Base-by-base conservation (phyloP, 2,797 vertebrate species). In the Epinephelus malabaricus region DNA sequence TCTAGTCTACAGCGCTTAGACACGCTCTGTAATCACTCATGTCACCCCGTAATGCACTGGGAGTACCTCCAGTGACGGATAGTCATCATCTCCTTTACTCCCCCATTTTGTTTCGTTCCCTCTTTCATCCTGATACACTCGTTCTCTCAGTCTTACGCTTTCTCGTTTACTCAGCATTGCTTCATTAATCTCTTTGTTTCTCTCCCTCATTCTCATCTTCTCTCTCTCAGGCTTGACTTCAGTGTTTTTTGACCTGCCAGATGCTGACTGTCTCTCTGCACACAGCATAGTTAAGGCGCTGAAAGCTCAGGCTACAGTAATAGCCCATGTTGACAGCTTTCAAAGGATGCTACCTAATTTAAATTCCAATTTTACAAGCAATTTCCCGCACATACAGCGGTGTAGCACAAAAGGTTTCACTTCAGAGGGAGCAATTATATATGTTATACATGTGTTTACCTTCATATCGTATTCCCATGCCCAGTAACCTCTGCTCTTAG, bases 11-110 rank as follows among this genome's bases (percentile, higher is more conserved):
- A 76, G 81, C 54, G 30, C 79, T 87, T 83, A 84, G 82, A 87
- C 89, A 80, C n/a, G 11, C 69, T 86, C 80, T 6, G 67, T 86
- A 86, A 91, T 94, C 76, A 76, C 65, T 93, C 88, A 88, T 70
- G 86, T 86, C 88, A 61, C 27, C 60, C 55, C 43, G 1, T 81
- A 88, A 89, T 87, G 84, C 79, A 89, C 84, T 76, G 73, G 79
- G 85, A 88, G 84, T 80, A 66, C 45, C 69, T 59, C 12, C 62
- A 51, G 54, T 91, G 93, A 91, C 85, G 75, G 84, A 93, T 88
- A 13, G 82, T 86, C 79, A 85, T 90, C 71, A 78, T 85, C 82
- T 69, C 54, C 66, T 71, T 73, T 69, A 40, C 59, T 70, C 70
- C 45, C 75, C 87, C 82, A 71, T 86, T 84, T 85, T 73, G 59